Base-by-base conservation (phyloP, 2,797 vertebrate species). In the Hyperoplus immaculatus region DNA sequence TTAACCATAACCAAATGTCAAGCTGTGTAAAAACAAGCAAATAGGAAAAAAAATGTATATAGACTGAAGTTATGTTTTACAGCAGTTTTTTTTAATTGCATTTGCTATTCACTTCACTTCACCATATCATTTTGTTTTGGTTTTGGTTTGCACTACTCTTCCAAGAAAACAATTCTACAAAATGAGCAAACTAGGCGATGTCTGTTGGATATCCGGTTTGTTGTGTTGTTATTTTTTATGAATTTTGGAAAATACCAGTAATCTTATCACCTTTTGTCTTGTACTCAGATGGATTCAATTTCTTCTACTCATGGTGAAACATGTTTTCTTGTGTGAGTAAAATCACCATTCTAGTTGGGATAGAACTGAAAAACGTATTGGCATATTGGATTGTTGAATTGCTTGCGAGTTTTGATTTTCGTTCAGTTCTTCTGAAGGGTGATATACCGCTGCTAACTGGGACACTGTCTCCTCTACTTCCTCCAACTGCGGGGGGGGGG, bases 361-460 rank as follows among this genome's bases (percentile, higher is more conserved):
- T 85, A 68, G 74, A 86, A 82, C 79, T 85, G 81, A 91, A 81
- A 82, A 82, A 83, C 81, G 75, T 75, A 71, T 78, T 62, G 60
- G 58, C 80, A 58, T 73, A 82, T 63, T 71, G 78, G 78, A 77
- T 86, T 81, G 82, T 88, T 89, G 84, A 82, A 78, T 75, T 84
- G 90, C 89, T 92, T 90, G 88, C 90, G 56, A 78, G 71, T 65
- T 73, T 88, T 59, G 53, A 55, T 88, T 83, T 86, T 12, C 79
- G 78, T 88, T 90, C 56, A 67, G 71, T 89, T 91, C 64, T 90
- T 92, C 88, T 80, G 66, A 90, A 93, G 91, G 87, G 82, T 88
- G 82, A 92, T 77, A 62, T 82, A 84, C 92, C 92, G 96, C 97
- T 97, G 96, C 96, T 95, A 88, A 87, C 72, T 78, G 53, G 86